These are phyloP conservation scores for Cherax destructor DNA, from an alignment of 1,140 invertebrate genomes.

Conservation along the genomic window DNA sequence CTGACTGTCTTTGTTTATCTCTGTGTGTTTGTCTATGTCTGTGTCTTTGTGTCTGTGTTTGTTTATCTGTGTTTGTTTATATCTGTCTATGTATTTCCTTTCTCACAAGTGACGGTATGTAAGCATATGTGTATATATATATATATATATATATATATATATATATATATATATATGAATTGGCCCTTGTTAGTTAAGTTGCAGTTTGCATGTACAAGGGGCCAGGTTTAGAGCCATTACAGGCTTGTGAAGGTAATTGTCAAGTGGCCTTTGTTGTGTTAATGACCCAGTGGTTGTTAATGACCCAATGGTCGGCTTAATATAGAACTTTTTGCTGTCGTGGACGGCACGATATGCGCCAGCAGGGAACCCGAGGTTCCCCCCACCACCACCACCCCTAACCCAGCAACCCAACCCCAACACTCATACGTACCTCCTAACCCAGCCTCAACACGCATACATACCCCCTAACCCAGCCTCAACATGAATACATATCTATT, in stretches of 20 bases:
- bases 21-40: too few relatives aligned
- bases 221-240: background rate
- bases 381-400: background rate
- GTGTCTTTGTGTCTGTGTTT: too few relatives aligned
- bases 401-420: background rate
- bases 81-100: too few relatives aligned
- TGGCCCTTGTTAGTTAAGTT: background rate
- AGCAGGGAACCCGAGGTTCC: too few relatives aligned
- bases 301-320: background rate
- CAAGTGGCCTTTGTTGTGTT: slow-evolving; percentile 7
- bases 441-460: too few relatives aligned
- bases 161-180: too few relatives aligned
- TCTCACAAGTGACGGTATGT: too few relatives aligned
- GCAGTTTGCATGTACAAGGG: background rate
- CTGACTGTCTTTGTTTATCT: background rate
- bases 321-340: slow-evolving; percentile 2
- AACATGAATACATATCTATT: too few relatives aligned
- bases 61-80: too few relatives aligned
- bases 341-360: background rate
- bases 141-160: too few relatives aligned
- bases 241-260: background rate
- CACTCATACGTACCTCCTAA: too few relatives aligned
- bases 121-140: slow-evolving; percentile 25
- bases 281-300: background rate
- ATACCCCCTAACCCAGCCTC: too few relatives aligned